Evolutionary conservation across 2,797 vertebrate species (phyloP).

Genomic region (Molossus molossus): DNA sequence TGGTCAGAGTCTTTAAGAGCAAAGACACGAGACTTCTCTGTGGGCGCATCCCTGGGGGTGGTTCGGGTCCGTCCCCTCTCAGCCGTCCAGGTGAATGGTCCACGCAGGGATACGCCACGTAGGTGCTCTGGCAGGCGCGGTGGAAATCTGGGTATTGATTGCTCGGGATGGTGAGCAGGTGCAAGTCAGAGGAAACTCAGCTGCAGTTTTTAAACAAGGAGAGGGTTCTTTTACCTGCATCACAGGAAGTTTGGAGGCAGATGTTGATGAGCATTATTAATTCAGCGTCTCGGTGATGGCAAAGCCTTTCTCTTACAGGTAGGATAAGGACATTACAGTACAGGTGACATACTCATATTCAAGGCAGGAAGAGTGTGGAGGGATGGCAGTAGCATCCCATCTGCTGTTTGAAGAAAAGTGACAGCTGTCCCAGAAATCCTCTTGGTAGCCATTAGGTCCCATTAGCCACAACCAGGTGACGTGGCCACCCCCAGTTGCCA

Average conservation of each 20-base stretch:
- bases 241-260: neutral
- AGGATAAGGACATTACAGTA: neutral
- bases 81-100: neutral
- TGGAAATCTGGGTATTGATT: neutral
- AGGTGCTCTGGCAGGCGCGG: neutral
- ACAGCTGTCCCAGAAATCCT: neutral
- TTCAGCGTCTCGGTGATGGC: neutral
- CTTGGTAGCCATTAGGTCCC: neutral
- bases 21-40: neutral
- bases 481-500: neutral
- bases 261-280: neutral
- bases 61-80: neutral
- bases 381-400: fast-evolving
- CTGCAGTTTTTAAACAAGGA: neutral
- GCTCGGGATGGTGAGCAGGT: neutral
- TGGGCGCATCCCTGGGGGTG: neutral
- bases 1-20: neutral
- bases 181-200: neutral
- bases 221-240: neutral
- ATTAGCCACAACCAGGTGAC: neutral
- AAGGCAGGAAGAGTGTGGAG: neutral
- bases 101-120: neutral
- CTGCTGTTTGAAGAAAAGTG: neutral
- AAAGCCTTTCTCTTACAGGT: neutral
- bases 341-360: neutral